Evolutionary conservation across 2,888 invertebrate species (phyloP), one percentile per base, ranked within the genome.

Genomic region (Ichneumoninae sp.): DNA sequence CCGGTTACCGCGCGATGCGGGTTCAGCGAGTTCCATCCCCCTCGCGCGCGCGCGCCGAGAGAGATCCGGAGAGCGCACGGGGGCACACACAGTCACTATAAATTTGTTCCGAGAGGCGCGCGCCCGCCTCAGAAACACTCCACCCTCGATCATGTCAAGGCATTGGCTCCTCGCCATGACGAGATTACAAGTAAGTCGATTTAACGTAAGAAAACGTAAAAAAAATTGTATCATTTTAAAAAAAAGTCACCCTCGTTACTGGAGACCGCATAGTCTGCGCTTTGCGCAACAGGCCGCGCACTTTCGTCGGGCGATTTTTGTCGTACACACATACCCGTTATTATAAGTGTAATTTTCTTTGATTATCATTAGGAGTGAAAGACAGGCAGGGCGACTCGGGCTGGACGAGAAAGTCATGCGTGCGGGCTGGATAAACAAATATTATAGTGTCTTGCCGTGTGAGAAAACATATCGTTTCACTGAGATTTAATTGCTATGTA

Each of bases 121-220:
- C 92, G 92, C 90, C 91, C 92, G 92, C 89, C 88, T 93, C 93
- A 93, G 93, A 93, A 90, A 90, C 91, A 87, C 90, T 93, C 91
- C 91, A 93, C 93, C 93, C 92, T 93, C 89, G 91, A 91, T 82
- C 87, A 88, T 88, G 90, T 87, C 88, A 89, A 89, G 87, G 86
- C 85, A 87, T 82, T 82, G 86, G 77, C 81, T 86, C 84, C 69
- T 81, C 87, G 83, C 71, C 84, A 89, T 89, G 88, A 83, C 84
- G 80, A 86, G 82, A 86, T 85, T 87, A 75, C 86, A 88, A 70
- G 89, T 89, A 87, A 88, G 89, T 88, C 66, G 54, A 26, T 19
- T 16, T 40, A 68, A n/a, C 54, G 5, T 16, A 60, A 65, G n/a
- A n/a, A 65, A 44, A 13, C 16, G 6, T 19, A 44, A 66, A 30